A percentile compares a stretch with the other conserved stretches of the same genome.
phyloP scores from a whole-genome alignment of 2,888 invertebrate species.

The Graphium colonna region DNA sequence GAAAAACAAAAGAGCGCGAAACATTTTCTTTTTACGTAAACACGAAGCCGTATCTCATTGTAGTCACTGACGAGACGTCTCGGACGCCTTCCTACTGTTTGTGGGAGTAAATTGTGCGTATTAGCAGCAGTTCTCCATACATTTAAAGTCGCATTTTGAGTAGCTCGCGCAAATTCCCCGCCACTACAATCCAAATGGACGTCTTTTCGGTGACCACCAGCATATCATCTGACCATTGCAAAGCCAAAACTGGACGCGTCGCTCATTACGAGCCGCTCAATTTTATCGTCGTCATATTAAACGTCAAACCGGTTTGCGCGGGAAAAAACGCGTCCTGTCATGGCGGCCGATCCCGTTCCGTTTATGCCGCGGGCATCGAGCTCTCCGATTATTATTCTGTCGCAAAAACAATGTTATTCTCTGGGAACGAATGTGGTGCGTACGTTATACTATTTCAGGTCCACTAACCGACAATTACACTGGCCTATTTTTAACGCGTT shows the following conservation, averaged over 20 bases:
- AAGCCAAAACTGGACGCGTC: slow-evolving; percentile 11
- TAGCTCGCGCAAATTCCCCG: too few species aligned
- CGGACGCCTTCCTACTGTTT: too few species aligned
- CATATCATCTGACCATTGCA: too few species aligned
- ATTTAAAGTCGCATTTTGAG: too few species aligned
- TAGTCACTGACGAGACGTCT: too few species aligned
- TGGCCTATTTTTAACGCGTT: slow-evolving; percentile 15
- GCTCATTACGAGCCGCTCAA: slow-evolving; percentile 19
- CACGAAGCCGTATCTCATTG: too few species aligned
- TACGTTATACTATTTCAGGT: slow-evolving; percentile 14
- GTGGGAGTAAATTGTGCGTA: too few species aligned
- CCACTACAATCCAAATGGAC: too few species aligned
- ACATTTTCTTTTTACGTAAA: too few species aligned
- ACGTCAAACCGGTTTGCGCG: slow-evolving; percentile 19
- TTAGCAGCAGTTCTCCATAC: too few species aligned
- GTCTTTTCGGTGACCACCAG: too few species aligned
- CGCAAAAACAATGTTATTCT: slow-evolving; percentile 15
- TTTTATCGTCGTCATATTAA: slow-evolving; percentile 25
- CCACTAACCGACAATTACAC: slow-evolving; percentile 22
- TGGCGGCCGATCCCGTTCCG: slow-evolving; percentile 14
- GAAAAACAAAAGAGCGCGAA: too few species aligned
- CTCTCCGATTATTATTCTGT: slow-evolving; percentile 10
- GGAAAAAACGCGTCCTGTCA: slow-evolving; percentile 21
- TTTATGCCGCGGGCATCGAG: slow-evolving; percentile 13
- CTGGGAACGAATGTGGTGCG: slow-evolving; percentile 8